These are phyloP conservation scores for Craterocephalus amniculus DNA, from an alignment of 2,797 vertebrate species.

Conservation along the genomic window DNA sequence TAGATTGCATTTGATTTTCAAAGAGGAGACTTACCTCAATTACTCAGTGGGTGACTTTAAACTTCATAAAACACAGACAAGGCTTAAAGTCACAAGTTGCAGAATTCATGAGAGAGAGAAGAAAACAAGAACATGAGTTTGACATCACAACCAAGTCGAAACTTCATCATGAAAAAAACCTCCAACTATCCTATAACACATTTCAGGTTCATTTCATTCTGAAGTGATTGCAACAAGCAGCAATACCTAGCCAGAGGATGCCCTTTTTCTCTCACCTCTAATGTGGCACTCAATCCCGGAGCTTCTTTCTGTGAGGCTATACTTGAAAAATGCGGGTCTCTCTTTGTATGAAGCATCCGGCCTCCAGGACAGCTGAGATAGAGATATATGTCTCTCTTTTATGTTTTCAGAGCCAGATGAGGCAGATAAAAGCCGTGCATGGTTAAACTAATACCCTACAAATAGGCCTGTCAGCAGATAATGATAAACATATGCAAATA, in stretches of 20 bases:
- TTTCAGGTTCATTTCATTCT: background rate
- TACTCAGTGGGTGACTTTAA: background rate
- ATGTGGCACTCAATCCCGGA: constrained; percentile 10
- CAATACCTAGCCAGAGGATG: background rate
- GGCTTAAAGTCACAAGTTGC: background rate
- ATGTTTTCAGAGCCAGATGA: background rate
- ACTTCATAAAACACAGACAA: background rate
- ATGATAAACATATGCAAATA: background rate
- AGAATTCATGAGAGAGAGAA: background rate
- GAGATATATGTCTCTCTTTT: constrained; percentile 1
- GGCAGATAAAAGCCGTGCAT: background rate
- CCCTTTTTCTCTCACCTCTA: constrained; percentile 6
- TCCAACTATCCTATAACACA: background rate
- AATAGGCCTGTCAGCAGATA: constrained; percentile 16
- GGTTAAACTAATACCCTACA: constrained; percentile 7
- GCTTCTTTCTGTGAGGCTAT: constrained; percentile 12
- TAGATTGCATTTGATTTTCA: background rate
- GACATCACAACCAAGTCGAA: background rate
- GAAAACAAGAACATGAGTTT: background rate
- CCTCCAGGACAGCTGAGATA: constrained; percentile 18
- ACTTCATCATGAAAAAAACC: background rate
- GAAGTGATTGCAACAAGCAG: background rate
- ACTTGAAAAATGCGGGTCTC: constrained; percentile 30
- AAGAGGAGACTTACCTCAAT: background rate
- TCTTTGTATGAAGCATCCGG: constrained; percentile 9